Base-by-base conservation (phyloP, 2,113 vertebrate species). In the Lanius ludovicianus region DNA sequence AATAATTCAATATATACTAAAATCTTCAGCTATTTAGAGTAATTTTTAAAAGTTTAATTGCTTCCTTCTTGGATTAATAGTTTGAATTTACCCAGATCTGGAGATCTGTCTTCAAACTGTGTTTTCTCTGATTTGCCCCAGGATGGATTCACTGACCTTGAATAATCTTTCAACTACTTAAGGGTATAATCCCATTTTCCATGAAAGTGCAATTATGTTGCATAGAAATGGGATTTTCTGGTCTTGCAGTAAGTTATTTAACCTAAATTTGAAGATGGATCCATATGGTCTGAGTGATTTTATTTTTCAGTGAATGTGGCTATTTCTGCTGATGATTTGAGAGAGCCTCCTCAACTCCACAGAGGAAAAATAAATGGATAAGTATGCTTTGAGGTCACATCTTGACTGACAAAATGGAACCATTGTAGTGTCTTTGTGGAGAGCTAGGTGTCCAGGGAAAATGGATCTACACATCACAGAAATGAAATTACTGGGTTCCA, bases 121-220 rank as follows among this genome's bases (percentile, higher is more conserved):
- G 3, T 44, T 87, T 56, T 84, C 55, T 90, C 74, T 33, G 31
- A 60, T 95, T 93, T 63, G 13, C 41, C n/a, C 42, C 1, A 19
- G 11, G 50, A 77, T 74, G 82, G 49, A 84, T 87, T 93, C 76
- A 62, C 37, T 94, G 83, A 94, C 83, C 85, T 95, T 56, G 52
- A 94, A 70, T 91, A 89, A 91, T 87, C 49, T 95, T 93, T 88
- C 50, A 57, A 11, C 39, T 93, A 39, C 87, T 62, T 79, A 74
- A 74, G 56, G 89, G 80, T 60, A 53, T 95, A 77, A 91, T 96
- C 85, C 89, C 50, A 71, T 96, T 97, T 97, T 97, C 93, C 65
- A 70, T 84, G 62, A 89, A 67, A 84, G 42, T 82, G 77, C 62
- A 89, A 77, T 94, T 93, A 88, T 6, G n/a, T 90, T 96, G 76